Percentiles rank a stretch among this genome's conserved stretches.
Conservation (phyloP, 1,140 invertebrate species). For the Drosophila burlai region DNA sequence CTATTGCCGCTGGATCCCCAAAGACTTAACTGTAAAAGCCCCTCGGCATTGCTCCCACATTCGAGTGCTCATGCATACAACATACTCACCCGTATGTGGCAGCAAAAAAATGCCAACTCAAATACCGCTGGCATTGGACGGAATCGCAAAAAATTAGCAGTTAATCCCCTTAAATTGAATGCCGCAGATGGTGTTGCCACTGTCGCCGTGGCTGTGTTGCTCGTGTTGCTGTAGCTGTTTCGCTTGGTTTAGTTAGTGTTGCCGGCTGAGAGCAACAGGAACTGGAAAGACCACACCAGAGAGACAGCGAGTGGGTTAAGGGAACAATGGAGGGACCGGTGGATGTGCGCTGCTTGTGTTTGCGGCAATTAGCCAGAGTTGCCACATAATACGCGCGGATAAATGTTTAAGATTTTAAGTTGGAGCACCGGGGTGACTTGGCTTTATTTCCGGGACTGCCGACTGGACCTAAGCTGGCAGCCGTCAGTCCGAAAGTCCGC, state of each 20-base stretch:
- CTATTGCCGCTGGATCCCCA: conserved; percentile 18
- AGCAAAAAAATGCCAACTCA: conserved; percentile 40
- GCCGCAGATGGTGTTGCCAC: conserved; percentile 75
- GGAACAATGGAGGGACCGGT: background rate
- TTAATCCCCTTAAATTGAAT: conserved; percentile 85
- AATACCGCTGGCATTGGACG: conserved; percentile 71
- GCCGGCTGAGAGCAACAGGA: conserved; percentile 38
- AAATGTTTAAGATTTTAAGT: conserved; percentile 85
- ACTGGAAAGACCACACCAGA: background rate
- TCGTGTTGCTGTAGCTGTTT: conserved; percentile 11
- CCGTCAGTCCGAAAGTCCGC: conserved; percentile 10
- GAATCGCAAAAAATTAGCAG: conserved; percentile 85
- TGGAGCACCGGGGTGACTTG: conserved; percentile 45
- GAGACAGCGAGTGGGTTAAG: background rate
- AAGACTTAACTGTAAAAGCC: conserved; percentile 50
- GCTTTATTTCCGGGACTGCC: conserved; percentile 33
- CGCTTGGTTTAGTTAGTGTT: conserved; percentile 18
- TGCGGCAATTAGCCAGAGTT: conserved; percentile 82
- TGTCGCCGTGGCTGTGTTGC: conserved; percentile 21
- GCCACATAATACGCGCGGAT: conserved; percentile 84
- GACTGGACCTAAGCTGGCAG: conserved; percentile 66
- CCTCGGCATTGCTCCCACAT: conserved; percentile 45
- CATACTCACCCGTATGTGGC: conserved; percentile 2
- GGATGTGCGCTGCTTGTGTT: conserved; percentile 30
- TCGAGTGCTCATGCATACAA: conserved; percentile 36